phyloP scores from a whole-genome alignment of 1,140 invertebrate genomes.

The Cotesia typhae region DNA sequence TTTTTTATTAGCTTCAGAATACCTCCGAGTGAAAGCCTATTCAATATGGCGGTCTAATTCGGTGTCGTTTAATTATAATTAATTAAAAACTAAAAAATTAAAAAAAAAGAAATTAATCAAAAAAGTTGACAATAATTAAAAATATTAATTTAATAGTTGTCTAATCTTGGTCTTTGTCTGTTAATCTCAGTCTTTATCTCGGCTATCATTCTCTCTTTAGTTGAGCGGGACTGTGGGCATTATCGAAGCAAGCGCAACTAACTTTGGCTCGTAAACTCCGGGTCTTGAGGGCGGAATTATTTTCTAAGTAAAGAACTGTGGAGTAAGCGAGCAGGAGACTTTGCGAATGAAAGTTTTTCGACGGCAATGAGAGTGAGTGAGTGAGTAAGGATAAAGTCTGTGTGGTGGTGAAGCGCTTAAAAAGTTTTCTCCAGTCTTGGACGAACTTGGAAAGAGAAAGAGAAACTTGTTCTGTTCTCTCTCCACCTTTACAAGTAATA shows the following conservation, averaged over 20 bases:
- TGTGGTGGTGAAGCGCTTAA: conserved; percentile 56
- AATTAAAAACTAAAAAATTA: too few relatives aligned
- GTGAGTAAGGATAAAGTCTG: conserved; percentile 33
- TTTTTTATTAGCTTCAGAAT: too few relatives aligned
- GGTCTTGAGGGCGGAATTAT: conserved; percentile 55
- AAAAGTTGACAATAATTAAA: too few relatives aligned
- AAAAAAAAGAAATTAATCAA: too few relatives aligned
- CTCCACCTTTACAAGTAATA: conserved; percentile 11
- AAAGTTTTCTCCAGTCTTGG: conserved; percentile 52
- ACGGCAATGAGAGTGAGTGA: too few relatives aligned
- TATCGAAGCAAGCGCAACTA: conserved; percentile 37
- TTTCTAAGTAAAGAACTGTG: conserved; percentile 29
- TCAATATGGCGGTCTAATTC: too few relatives aligned
- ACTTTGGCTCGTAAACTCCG: conserved; percentile 53
- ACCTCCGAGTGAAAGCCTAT: too few relatives aligned
- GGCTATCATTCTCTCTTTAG: conserved; percentile 12
- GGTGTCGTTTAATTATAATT: too few relatives aligned
- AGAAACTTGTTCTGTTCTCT: conserved; percentile 2
- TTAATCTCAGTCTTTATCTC: neutral
- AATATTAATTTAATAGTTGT: too few relatives aligned
- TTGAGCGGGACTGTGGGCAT: conserved; percentile 14
- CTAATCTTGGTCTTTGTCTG: neutral
- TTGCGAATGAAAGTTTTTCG: too few relatives aligned
- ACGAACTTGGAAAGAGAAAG: neutral
- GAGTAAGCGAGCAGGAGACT: neutral